Evolutionary conservation across 2,888 invertebrate species (phyloP).

Genomic region (Zhuqinia jingwanae): DNA sequence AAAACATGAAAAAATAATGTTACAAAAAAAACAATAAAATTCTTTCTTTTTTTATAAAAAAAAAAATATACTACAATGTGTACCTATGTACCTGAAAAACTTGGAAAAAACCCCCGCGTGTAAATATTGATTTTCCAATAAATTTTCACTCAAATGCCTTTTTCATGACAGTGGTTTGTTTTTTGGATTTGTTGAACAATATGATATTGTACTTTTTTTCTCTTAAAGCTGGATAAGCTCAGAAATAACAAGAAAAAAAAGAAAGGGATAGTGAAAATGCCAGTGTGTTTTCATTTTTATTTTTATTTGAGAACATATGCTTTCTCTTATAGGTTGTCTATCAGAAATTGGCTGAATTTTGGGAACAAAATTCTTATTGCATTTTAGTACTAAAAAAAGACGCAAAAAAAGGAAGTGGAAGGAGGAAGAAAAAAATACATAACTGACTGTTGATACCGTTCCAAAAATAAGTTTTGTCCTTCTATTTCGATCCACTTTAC

Average conservation of each 20-base stretch:
- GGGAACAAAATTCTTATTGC: not conserved
- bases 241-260: not conserved
- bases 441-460: constrained; percentile 20
- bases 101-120: constrained; percentile 44
- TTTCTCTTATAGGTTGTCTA: not conserved
- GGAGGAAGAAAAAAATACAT: not conserved
- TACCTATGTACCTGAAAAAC: not conserved
- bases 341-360: not conserved
- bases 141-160: constrained; percentile 62
- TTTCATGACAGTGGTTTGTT: not conserved
- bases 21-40: no score
- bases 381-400: no score
- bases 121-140: constrained; percentile 63
- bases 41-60: no score
- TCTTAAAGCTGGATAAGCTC: not conserved
- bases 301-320: not conserved
- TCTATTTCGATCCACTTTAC: not conserved
- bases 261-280: not conserved
- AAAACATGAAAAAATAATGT: no score
- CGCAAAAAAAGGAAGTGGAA: no score
- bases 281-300: no score
- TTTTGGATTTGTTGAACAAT: not conserved
- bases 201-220: not conserved
- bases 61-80: no score
- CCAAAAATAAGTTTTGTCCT: constrained; percentile 14